phyloP scores from a whole-genome alignment of 2,797 vertebrate species.

The Sebastes matsubarae region DNA sequence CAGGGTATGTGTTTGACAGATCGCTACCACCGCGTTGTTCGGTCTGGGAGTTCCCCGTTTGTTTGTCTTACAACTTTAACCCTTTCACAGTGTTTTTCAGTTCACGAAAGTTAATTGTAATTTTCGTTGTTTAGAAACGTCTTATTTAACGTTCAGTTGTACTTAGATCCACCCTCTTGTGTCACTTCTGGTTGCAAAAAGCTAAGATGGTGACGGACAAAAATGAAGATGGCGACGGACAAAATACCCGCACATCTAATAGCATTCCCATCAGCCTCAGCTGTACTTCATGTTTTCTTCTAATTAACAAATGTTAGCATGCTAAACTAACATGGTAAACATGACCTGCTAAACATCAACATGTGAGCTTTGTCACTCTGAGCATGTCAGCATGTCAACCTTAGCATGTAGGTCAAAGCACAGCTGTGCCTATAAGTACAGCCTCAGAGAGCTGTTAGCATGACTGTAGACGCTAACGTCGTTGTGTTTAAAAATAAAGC shows the following conservation, averaged over 20 bases:
- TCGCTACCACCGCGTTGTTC: no score
- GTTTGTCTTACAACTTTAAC: no score
- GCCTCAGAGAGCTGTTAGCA: not conserved
- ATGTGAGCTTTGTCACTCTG: not conserved
- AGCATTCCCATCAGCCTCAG: not conserved
- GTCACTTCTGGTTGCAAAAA: no score
- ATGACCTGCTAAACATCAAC: not conserved
- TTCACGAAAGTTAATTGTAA: no score
- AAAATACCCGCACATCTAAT: not conserved
- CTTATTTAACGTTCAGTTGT: no score
- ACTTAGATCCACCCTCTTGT: no score
- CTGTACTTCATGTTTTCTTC: not conserved
- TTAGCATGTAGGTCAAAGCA: not conserved
- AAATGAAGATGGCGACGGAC: no score
- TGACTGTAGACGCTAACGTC: not conserved
- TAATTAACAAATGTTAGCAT: not conserved
- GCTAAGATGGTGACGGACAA: no score
- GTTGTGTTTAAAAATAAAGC: slow-evolving; percentile 5
- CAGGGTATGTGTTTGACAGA: no score
- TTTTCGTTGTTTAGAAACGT: no score
- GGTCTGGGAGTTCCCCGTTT: no score
- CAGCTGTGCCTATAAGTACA: not conserved
- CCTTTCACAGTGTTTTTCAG: no score
- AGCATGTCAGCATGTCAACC: not conserved
- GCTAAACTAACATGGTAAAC: not conserved